A percentile compares a stretch with the other conserved stretches of the same genome.
These are phyloP conservation scores for Chymomyza caudatula DNA, from an alignment of 2,888 invertebrate genomes.

Conservation along the genomic window DNA sequence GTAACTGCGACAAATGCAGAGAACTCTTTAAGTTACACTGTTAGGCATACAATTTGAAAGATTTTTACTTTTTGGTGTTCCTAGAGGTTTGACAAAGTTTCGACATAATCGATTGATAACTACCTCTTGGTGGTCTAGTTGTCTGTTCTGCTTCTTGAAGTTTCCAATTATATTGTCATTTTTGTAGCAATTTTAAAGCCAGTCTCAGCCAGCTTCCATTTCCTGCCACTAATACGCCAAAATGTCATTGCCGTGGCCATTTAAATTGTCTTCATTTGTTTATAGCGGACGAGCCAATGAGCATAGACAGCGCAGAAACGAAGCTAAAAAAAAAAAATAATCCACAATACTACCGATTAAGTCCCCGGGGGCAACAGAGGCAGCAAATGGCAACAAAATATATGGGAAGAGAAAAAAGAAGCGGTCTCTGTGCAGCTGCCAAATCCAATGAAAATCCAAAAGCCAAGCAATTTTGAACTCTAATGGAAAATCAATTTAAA, in stretches of 20 bases:
- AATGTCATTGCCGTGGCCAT: slow-evolving; percentile 56
- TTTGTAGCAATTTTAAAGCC: neutral
- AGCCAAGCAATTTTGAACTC: slow-evolving; percentile 69
- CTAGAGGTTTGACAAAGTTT: neutral
- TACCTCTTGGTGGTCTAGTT: neutral
- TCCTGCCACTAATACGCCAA: slow-evolving; percentile 44
- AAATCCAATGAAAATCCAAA: slow-evolving; percentile 69
- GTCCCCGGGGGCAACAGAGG: slow-evolving; percentile 31
- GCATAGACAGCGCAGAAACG: slow-evolving; percentile 15
- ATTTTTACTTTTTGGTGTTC: no score
- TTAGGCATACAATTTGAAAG: no score
- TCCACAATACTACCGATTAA: slow-evolving; percentile 67
- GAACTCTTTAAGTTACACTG: no score
- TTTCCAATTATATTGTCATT: neutral
- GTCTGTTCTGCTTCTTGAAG: neutral
- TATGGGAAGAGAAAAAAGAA: neutral
- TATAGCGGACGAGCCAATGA: slow-evolving; percentile 44
- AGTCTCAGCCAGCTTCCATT: slow-evolving; percentile 16
- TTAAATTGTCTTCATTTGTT: slow-evolving; percentile 71
- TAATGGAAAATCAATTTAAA: slow-evolving; percentile 73
- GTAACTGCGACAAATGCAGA: no score
- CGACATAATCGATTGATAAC: neutral
- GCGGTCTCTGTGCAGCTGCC: slow-evolving; percentile 54
- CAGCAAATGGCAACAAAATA: neutral
- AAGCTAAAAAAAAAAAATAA: slow-evolving; percentile 32